phyloP scores from a whole-genome alignment of 2,888 invertebrate genomes.

The Merodon equestris region DNA sequence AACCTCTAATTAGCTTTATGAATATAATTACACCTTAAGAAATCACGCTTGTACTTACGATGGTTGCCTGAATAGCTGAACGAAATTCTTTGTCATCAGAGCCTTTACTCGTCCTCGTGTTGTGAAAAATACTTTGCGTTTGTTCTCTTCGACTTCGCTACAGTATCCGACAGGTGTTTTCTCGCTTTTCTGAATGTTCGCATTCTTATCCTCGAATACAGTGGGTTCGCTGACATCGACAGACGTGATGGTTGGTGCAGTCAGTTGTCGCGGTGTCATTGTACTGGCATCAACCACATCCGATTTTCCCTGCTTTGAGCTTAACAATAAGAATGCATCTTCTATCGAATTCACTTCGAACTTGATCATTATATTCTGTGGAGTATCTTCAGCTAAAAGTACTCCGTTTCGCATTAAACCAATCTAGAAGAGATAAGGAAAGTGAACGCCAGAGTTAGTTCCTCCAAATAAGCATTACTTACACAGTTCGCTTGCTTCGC shows the following conservation, averaged over 20 bases:
- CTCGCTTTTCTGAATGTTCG: constrained; percentile 66
- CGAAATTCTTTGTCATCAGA: constrained; percentile 84
- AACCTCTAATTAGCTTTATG: neutral
- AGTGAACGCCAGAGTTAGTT: too few relatives aligned
- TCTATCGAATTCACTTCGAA: constrained; percentile 89
- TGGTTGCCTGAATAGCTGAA: constrained; percentile 85
- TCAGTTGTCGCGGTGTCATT: constrained; percentile 67
- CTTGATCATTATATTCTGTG: constrained; percentile 84
- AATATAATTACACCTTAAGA: neutral
- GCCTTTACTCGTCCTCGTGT: constrained; percentile 81
- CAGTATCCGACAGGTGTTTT: constrained; percentile 71
- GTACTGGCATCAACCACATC: constrained; percentile 73
- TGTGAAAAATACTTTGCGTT: constrained; percentile 75
- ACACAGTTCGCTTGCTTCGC: constrained; percentile 90
- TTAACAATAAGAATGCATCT: constrained; percentile 91
- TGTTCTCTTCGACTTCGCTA: constrained; percentile 70
- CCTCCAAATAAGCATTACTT: constrained; percentile 72
- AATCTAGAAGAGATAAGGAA: constrained; percentile 82
- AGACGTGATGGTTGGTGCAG: constrained; percentile 71
- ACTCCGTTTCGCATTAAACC: constrained; percentile 93
- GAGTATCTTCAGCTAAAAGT: constrained; percentile 91
- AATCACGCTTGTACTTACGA: constrained; percentile 82
- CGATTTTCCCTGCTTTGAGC: constrained; percentile 80
- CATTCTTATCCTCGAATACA: constrained; percentile 61
- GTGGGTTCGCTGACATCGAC: constrained; percentile 73